Evolutionary conservation across 2,797 vertebrate species (phyloP), one percentile per base, ranked within the genome.

Genomic region (Myripristis murdjan): DNA sequence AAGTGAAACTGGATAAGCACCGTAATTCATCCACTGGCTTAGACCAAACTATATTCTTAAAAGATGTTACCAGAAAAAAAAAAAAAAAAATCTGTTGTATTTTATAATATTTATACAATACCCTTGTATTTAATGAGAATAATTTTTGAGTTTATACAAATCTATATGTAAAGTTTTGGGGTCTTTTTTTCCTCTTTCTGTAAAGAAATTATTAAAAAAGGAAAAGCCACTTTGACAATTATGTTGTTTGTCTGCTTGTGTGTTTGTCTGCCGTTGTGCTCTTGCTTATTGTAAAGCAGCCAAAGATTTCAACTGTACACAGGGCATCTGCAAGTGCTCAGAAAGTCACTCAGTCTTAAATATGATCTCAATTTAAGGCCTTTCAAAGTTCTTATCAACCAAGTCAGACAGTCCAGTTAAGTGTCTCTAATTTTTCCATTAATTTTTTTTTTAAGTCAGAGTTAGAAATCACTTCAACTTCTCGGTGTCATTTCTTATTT

Each of bases 71-170:
- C 52, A 44, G 77, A 82, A 69, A 31, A 71, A 80, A 68, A 92
- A 68, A 92, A 87, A 84, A 66, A 61, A n/a, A 87, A 84, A 66
- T 59, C 80, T 73, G 63, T 81, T 91, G 91, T 91, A 90, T 89
- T 93, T 93, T 95, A 92, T 94, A 95, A 92, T 94, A 95, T 95
- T 94, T 94, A 92, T 94, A 93, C 84, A 68, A 88, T 73, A 87
- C 81, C 83, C 77, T 82, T 92, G 85, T 92, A 91, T 90, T 90
- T 91, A 92, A 89, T 81, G 58, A 93, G 83, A 83, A 75, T 60
- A 33, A 49, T 77, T 84, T 82, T 88, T 89, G 80, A 88, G 88
- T 93, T 92, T 91, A 92, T 94, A 94, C 88, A 89, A 91, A 92
- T 90, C 81, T 92, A 87, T 91, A 88, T 89, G 74, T 81, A 84